A percentile compares a stretch with the other conserved stretches of the same genome.
Conservation (phyloP, 2,888 invertebrate species). For the Aromia moschata region DNA sequence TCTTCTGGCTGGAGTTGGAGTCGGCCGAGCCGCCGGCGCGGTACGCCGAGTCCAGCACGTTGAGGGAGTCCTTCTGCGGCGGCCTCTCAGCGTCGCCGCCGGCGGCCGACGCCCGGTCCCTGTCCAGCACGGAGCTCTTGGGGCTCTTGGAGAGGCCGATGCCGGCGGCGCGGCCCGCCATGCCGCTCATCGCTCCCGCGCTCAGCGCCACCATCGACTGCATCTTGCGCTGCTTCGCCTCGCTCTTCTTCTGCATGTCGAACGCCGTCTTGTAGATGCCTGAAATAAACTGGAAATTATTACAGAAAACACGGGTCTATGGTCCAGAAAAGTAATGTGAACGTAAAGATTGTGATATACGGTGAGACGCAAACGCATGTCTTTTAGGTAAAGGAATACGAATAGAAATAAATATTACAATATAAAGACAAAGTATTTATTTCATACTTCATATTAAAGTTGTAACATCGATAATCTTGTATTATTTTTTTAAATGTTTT, state of each 20-base stretch:
- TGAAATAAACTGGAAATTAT: conserved; percentile 17
- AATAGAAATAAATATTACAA: too few species aligned
- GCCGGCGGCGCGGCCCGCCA: conserved; percentile 88
- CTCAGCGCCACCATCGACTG: conserved; percentile 92
- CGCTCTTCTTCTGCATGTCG: conserved; percentile 96
- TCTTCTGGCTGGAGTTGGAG: conserved; percentile 71
- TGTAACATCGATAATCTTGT: too few species aligned
- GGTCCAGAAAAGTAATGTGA: too few species aligned
- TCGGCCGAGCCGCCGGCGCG: conserved; percentile 63
- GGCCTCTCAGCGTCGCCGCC: conserved; percentile 36
- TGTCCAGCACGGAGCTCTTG: conserved; percentile 76
- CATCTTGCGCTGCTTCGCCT: conserved; percentile 95
- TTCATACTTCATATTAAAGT: too few species aligned
- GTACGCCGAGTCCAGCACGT: conserved; percentile 53
- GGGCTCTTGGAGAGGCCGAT: conserved; percentile 84
- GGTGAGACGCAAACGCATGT: too few species aligned
- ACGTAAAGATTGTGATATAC: too few species aligned
- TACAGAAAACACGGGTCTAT: too few species aligned
- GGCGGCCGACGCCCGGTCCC: conserved; percentile 56
- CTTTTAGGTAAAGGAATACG: too few species aligned
- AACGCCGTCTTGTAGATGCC: conserved; percentile 94
- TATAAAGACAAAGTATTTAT: too few species aligned
- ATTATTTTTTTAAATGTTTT: too few species aligned
- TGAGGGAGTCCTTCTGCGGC: conserved; percentile 36
- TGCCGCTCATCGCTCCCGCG: conserved; percentile 87